A percentile compares a stretch with the other conserved stretches of the same genome.
These are phyloP conservation scores for Equus przewalskii DNA, from an alignment of 2,113 vertebrate species.

Conservation along the genomic window DNA sequence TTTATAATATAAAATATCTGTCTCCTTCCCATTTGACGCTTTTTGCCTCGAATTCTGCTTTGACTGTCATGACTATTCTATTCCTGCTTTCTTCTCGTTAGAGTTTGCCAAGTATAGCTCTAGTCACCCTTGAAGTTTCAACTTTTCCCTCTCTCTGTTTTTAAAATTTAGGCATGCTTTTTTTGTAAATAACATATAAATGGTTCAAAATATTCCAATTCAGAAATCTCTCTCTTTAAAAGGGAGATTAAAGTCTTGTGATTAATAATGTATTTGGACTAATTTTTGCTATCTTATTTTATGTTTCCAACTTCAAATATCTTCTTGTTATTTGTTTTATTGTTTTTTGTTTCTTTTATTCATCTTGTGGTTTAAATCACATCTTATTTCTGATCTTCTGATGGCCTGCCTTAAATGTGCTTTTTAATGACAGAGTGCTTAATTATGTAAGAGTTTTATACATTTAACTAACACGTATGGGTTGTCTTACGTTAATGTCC, in stretches of 20 bases:
- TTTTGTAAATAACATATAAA: not conserved
- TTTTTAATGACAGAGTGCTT: not conserved
- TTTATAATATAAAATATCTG: not conserved
- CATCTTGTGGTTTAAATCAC: not conserved
- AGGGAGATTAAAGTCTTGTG: not conserved
- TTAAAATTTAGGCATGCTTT: not conserved
- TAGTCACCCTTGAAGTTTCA: not conserved
- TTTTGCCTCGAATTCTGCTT: not conserved
- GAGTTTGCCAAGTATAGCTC: not conserved
- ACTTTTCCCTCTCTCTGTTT: not conserved
- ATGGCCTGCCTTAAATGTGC: not conserved
- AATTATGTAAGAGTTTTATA: not conserved
- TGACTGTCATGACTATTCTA: not conserved
- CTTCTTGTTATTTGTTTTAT: not conserved
- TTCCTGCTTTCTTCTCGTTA: not conserved
- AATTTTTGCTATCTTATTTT: not conserved
- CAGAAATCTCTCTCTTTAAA: not conserved
- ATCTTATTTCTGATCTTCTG: not conserved
- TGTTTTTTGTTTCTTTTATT: not conserved
- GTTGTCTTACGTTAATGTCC: not conserved
- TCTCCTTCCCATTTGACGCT: not conserved
- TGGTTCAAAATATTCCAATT: not conserved
- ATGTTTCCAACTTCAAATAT: not conserved
- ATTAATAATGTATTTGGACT: not conserved
- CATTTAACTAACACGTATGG: not conserved